Evolutionary conservation across 23 tunicate species (phyloP).

Genomic region (Halocynthia roretzi): DNA sequence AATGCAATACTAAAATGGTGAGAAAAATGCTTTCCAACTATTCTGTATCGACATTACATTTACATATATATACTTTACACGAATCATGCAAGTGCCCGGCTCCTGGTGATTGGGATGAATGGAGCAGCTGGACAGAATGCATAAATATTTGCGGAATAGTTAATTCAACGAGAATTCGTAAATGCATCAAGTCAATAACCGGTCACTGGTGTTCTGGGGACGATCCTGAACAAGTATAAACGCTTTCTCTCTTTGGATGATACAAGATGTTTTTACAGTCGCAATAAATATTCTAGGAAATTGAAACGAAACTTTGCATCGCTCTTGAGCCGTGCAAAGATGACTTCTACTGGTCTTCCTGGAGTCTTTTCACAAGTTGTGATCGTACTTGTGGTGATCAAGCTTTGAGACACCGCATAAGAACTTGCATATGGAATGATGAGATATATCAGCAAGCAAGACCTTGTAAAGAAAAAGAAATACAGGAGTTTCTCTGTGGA

Average conservation of each 20-base stretch:
- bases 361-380: constrained; percentile 45
- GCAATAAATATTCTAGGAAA: constrained; percentile 12
- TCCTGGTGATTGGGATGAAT: constrained; percentile 50
- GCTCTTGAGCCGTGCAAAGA: constrained; percentile 45
- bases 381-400: constrained; percentile 40
- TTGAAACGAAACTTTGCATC: constrained; percentile 17
- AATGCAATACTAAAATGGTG: constrained; percentile 30
- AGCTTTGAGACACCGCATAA: constrained; percentile 23
- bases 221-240: constrained; percentile 5
- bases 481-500: constrained; percentile 42
- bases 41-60: background rate
- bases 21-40: background rate
- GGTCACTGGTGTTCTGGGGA: constrained; percentile 33
- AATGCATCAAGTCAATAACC: constrained; percentile 44
- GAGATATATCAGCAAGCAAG: constrained; percentile 22
- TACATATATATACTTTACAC: background rate
- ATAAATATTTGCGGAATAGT: constrained; percentile 31
- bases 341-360: constrained; percentile 50
- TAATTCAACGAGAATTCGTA: constrained; percentile 38
- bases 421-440: constrained; percentile 66
- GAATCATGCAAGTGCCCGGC: constrained; percentile 48
- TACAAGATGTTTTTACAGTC: background rate
- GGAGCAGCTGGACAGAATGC: constrained; percentile 38
- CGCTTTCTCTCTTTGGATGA: background rate
- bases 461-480: constrained; percentile 35